Conservation (phyloP, 2,888 invertebrate genomes). For the Spisula subtruncata region DNA sequence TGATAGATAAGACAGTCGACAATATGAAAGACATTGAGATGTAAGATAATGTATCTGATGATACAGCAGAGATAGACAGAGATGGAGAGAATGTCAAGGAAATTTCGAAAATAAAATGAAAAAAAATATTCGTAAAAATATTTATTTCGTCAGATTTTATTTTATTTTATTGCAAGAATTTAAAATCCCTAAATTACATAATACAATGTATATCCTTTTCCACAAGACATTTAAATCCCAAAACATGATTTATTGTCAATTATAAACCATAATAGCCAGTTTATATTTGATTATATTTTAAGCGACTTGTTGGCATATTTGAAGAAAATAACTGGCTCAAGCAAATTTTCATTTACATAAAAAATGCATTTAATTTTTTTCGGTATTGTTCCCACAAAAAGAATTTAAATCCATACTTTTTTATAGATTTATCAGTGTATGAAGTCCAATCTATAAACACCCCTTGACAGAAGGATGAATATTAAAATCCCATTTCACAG, state of each 20-base stretch:
- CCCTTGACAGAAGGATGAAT: neutral
- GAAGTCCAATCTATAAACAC: neutral
- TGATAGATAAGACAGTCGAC: no score
- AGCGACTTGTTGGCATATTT: neutral
- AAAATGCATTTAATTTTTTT: neutral
- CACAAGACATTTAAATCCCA: no score
- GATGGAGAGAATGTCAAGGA: neutral
- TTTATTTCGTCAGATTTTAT: neutral
- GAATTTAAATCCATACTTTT: neutral
- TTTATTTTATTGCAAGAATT: neutral
- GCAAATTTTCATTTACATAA: neutral
- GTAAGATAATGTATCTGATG: neutral
- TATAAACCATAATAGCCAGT: no score
- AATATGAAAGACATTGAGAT: no score
- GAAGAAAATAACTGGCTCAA: neutral
- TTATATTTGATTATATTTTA: no score
- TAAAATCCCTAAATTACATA: neutral
- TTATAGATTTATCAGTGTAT: neutral
- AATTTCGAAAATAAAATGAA: neutral
- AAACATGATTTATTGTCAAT: no score
- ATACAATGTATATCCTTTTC: no score
- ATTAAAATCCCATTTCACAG: slow-evolving; percentile 19
- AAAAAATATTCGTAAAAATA: neutral
- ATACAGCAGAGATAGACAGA: neutral
- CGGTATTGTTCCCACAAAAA: neutral